phyloP scores from a whole-genome alignment of 2,113 vertebrate genomes.

The Aptenodytes patagonicus region DNA sequence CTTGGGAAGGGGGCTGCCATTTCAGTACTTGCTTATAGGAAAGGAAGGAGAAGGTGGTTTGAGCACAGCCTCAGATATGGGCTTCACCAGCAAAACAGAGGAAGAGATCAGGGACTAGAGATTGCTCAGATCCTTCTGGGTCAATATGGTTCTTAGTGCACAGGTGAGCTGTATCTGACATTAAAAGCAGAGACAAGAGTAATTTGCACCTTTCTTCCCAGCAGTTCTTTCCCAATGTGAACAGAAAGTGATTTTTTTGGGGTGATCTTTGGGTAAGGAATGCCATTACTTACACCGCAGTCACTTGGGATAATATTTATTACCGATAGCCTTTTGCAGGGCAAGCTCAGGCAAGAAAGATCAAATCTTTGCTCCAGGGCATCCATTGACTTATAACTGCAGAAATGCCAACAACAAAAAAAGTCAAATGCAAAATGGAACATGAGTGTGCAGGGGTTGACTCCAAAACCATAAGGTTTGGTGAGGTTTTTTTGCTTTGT shows the following conservation, averaged over 20 bases:
- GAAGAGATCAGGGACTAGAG: not conserved
- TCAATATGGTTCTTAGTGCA: not conserved
- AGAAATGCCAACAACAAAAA: conserved; percentile 13
- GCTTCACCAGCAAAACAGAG: not conserved
- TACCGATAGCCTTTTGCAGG: not conserved
- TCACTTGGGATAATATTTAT: conserved; percentile 47
- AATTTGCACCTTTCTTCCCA: not conserved
- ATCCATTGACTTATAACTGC: conserved; percentile 14
- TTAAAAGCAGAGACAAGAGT: not conserved
- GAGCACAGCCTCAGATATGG: not conserved
- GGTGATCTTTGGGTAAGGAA: conserved; percentile 32
- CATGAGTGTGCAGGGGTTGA: not conserved
- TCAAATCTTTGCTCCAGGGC: conserved; percentile 41
- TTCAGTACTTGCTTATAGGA: not conserved
- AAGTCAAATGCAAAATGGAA: not conserved
- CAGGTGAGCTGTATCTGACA: not conserved
- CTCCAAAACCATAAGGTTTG: not conserved
- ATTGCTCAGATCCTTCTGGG: not conserved
- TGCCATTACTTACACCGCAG: conserved; percentile 34
- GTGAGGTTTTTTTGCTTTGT: not conserved
- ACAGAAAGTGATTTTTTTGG: not conserved
- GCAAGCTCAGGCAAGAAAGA: conserved; percentile 45
- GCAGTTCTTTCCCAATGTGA: not conserved
- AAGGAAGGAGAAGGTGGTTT: not conserved
- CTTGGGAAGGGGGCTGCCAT: not conserved